phyloP scores from a whole-genome alignment of 2,113 vertebrate genomes.

The Aegithalos caudatus region DNA sequence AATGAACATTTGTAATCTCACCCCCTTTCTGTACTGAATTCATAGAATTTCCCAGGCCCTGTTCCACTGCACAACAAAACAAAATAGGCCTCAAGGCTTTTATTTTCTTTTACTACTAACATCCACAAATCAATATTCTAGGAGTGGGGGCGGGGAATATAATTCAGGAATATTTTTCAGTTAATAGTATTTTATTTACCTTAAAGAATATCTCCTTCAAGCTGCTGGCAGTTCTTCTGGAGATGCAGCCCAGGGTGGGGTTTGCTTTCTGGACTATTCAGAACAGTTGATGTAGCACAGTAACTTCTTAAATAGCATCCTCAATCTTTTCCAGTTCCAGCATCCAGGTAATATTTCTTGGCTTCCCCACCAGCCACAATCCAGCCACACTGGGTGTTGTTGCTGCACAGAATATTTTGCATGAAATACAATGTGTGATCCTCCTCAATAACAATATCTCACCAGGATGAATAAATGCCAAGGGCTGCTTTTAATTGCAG shows the following conservation, averaged over 20 bases:
- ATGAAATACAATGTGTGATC: neutral
- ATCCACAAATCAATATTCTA: neutral
- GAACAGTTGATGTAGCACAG: neutral
- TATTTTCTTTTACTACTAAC: neutral
- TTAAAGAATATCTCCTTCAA: neutral
- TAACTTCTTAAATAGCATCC: neutral
- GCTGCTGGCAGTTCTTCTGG: neutral
- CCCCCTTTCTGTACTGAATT: neutral
- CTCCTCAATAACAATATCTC: neutral
- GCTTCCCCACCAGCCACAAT: neutral
- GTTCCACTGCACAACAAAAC: neutral
- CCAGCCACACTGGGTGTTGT: neutral
- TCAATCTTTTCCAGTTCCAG: neutral
- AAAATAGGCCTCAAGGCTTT: no score
- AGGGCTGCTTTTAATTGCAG: neutral
- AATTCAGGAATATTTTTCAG: neutral
- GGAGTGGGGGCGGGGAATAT: fast-evolving
- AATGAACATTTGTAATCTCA: neutral
- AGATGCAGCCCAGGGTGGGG: neutral
- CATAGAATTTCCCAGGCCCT: neutral
- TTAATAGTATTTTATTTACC: neutral
- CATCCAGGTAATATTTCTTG: neutral
- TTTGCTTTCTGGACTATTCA: neutral
- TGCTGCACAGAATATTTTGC: neutral
- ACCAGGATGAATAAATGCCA: neutral